Percentiles rank a stretch among this genome's conserved stretches.
These are phyloP conservation scores for Scolanthus callimorphus DNA, from an alignment of 92 coral and sea anemone species.

Conservation along the genomic window DNA sequence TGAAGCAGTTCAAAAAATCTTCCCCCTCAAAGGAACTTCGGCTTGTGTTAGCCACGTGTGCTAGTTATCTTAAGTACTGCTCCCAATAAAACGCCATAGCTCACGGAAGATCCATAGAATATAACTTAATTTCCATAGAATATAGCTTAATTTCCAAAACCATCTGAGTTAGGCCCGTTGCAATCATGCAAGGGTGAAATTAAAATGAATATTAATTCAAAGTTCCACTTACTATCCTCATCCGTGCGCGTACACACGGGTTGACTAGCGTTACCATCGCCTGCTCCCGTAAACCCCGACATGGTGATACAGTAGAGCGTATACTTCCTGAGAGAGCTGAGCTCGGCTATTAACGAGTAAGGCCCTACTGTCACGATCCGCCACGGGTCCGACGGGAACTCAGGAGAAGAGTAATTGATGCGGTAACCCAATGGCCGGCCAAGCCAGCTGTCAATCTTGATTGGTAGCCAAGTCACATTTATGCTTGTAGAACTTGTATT, in stretches of 20 bases:
- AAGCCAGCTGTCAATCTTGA: conserved; percentile 1
- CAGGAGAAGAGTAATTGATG: conserved; percentile 21
- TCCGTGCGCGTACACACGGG: conserved; percentile 20
- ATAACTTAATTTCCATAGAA: too few species aligned
- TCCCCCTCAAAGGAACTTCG: too few species aligned
- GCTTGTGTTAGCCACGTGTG: too few species aligned
- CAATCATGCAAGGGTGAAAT: too few species aligned
- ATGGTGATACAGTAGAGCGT: conserved; percentile 11
- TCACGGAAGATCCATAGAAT: too few species aligned
- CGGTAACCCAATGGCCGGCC: conserved; percentile 28
- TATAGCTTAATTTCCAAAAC: too few species aligned
- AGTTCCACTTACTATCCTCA: conserved; percentile 13
- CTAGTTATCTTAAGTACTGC: too few species aligned
- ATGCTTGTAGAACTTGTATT: conserved; percentile 33
- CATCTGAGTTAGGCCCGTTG: too few species aligned
- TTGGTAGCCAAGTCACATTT: conserved; percentile 29
- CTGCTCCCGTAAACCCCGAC: conserved; percentile 8
- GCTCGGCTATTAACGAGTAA: not conserved
- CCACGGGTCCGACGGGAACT: conserved; percentile 12
- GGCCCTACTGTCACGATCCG: conserved; percentile 17
- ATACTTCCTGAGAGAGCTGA: conserved; percentile 11
- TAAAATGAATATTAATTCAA: too few species aligned
- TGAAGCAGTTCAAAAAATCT: too few species aligned
- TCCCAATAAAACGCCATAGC: too few species aligned
- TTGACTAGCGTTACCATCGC: conserved; percentile 17